Evolutionary conservation across 2,888 invertebrate species (phyloP).

Genomic region (Cremastinae sp.): DNA sequence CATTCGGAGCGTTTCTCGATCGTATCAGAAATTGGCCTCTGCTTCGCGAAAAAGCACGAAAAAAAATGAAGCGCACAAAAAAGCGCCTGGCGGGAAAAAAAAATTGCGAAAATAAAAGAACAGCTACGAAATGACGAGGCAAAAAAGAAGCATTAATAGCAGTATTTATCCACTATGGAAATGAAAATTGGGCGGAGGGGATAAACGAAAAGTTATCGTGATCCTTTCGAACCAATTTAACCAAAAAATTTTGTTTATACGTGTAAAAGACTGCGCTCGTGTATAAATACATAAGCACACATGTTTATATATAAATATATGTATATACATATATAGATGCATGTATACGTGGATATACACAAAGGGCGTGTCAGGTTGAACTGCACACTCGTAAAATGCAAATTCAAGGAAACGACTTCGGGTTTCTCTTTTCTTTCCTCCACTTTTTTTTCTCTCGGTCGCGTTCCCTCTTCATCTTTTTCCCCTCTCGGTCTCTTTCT

Average conservation of each 20-base stretch:
- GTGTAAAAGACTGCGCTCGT: not conserved
- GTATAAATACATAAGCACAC: not conserved
- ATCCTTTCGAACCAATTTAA: conserved; percentile 23
- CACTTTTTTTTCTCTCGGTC: conserved; percentile 32
- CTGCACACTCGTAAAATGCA: conserved; percentile 69
- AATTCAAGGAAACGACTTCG: conserved; percentile 58
- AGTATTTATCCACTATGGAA: conserved; percentile 36
- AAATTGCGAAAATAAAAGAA: conserved; percentile 2
- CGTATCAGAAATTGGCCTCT: conserved; percentile 51
- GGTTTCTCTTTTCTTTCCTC: conserved; percentile 42
- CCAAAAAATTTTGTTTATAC: conserved; percentile 15
- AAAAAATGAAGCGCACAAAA: not conserved
- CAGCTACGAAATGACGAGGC: conserved; percentile 4
- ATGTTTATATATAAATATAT: conserved; percentile 11
- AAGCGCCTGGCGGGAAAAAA: not conserved
- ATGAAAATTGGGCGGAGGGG: conserved; percentile 25
- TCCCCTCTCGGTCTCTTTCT: conserved; percentile 5
- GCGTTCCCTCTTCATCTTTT: conserved; percentile 2
- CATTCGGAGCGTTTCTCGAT: conserved; percentile 32
- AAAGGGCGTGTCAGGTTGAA: conserved; percentile 32
- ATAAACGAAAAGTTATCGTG: conserved; percentile 22
- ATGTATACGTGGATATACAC: conserved; percentile 8
- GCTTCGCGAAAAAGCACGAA: conserved; percentile 15
- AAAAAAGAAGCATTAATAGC: conserved; percentile 31
- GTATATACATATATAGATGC: conserved; percentile 9